Percentiles rank a stretch among this genome's conserved stretches.
phyloP scores from a whole-genome alignment of 2,888 invertebrate genomes.

The Ptychoptera contaminata region DNA sequence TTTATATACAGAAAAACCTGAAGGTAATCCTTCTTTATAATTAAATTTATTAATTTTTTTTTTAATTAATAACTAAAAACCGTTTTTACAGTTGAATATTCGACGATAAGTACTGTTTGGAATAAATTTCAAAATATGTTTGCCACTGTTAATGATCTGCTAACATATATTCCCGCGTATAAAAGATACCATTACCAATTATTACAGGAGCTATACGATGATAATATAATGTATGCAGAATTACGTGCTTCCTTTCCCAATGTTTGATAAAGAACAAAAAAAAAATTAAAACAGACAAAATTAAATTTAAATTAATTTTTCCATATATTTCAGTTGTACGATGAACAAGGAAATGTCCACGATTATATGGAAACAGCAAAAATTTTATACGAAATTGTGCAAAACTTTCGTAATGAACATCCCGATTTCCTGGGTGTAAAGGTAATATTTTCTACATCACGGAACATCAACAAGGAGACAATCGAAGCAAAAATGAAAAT shows the following conservation, averaged over 20 bases:
- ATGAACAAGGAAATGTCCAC: constrained; percentile 35
- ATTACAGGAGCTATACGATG: constrained; percentile 39
- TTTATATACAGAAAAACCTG: constrained; percentile 36
- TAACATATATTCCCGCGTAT: constrained; percentile 37
- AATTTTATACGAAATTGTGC: constrained; percentile 24
- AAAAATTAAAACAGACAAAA: neutral
- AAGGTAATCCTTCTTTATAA: no score
- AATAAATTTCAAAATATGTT: constrained; percentile 35
- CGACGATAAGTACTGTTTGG: constrained; percentile 31
- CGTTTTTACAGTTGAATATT: constrained; percentile 20
- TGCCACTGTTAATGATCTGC: constrained; percentile 28
- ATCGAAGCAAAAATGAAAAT: constrained; percentile 1
- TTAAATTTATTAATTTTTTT: neutral
- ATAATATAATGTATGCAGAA: constrained; percentile 47
- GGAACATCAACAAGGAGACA: constrained; percentile 11
- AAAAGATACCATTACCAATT: constrained; percentile 37
- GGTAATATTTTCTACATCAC: constrained; percentile 32
- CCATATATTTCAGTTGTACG: constrained; percentile 31
- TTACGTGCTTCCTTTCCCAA: constrained; percentile 28
- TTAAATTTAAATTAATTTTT: neutral
- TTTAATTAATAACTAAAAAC: neutral
- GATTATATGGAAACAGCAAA: constrained; percentile 31
- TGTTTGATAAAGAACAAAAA: neutral
- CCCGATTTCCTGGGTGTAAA: constrained; percentile 42
- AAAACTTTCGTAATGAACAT: constrained; percentile 35